Percentiles rank a stretch among this genome's conserved stretches.
These are phyloP conservation scores for Cheilosia grossa DNA, from an alignment of 2,888 invertebrate genomes.

Conservation along the genomic window DNA sequence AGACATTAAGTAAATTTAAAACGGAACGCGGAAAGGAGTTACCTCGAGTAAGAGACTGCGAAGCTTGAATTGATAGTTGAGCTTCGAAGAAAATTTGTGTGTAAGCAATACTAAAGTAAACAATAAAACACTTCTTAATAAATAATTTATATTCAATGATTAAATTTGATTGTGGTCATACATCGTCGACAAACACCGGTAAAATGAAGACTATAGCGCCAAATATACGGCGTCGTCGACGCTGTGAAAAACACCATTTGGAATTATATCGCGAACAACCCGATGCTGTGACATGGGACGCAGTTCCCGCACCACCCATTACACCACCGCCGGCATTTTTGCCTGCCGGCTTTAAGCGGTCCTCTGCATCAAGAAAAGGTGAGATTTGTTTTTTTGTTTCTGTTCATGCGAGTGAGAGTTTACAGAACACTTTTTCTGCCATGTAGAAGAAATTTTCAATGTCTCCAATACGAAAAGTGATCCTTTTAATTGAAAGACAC, in stretches of 20 bases:
- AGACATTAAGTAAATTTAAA: constrained; percentile 47
- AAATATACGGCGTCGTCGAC: constrained; percentile 85
- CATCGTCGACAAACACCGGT: constrained; percentile 76
- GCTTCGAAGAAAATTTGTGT: constrained; percentile 1
- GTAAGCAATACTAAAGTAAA: constrained; percentile 31
- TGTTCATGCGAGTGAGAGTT: neutral
- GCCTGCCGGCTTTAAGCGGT: constrained; percentile 85
- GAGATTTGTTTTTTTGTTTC: constrained; percentile 38
- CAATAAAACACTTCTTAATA: neutral
- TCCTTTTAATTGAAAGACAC: too few relatives aligned
- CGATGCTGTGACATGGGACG: constrained; percentile 85
- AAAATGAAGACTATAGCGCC: constrained; percentile 88
- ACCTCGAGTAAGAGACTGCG: constrained; percentile 63
- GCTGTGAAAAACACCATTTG: constrained; percentile 86
- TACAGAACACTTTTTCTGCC: too few relatives aligned
- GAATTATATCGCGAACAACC: constrained; percentile 83
- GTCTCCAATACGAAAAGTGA: too few relatives aligned
- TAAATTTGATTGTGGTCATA: constrained; percentile 68
- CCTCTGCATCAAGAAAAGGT: constrained; percentile 79
- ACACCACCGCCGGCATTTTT: constrained; percentile 88
- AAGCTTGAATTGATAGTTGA: constrained; percentile 7
- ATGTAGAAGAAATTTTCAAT: too few relatives aligned
- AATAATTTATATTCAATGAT: constrained; percentile 40
- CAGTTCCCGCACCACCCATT: constrained; percentile 85
- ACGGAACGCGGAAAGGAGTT: constrained; percentile 52